phyloP scores from a whole-genome alignment of 2,888 invertebrate genomes.

The Oscheius onirici region DNA sequence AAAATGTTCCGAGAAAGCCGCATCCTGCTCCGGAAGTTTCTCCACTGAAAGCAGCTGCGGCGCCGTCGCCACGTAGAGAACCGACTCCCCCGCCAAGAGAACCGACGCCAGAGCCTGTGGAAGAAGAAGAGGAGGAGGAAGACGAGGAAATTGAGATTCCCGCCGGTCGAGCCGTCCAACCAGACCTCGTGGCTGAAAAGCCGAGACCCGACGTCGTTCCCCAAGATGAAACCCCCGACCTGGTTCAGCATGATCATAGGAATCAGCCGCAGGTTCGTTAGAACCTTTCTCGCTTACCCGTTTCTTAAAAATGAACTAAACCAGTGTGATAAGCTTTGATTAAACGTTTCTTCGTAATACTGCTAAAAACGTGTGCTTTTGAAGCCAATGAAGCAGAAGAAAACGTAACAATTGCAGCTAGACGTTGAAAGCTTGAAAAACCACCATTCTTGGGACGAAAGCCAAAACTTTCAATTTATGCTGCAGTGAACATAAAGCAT shows the following conservation, averaged over 20 bases:
- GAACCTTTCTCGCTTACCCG: too few species aligned
- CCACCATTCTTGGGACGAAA: too few species aligned
- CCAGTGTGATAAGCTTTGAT: too few species aligned
- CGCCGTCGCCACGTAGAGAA: constrained; percentile 3
- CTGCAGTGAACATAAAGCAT: too few species aligned
- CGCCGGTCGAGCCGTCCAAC: constrained; percentile 5
- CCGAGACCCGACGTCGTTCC: constrained; percentile 31
- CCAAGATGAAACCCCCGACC: constrained; percentile 26
- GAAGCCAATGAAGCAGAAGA: too few species aligned
- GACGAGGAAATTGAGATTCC: constrained; percentile 21
- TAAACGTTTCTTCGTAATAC: too few species aligned
- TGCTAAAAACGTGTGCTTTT: too few species aligned
- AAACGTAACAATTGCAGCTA: too few species aligned
- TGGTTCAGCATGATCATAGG: constrained; percentile 25
- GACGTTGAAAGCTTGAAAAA: too few species aligned
- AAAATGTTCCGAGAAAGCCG: constrained; percentile 5
- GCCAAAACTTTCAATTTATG: too few species aligned
- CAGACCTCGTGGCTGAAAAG: constrained; percentile 29
- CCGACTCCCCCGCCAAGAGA: constrained; percentile 26
- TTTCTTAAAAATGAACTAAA: too few species aligned
- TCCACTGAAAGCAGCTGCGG: neutral
- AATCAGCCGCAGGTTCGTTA: constrained; percentile 14
- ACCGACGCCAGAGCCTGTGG: constrained; percentile 23
- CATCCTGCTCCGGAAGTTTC: neutral
- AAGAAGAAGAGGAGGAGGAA: constrained; percentile 29